Base-by-base conservation (phyloP, 92 coral and sea anemone species). In the Pocillopora grandis region DNA sequence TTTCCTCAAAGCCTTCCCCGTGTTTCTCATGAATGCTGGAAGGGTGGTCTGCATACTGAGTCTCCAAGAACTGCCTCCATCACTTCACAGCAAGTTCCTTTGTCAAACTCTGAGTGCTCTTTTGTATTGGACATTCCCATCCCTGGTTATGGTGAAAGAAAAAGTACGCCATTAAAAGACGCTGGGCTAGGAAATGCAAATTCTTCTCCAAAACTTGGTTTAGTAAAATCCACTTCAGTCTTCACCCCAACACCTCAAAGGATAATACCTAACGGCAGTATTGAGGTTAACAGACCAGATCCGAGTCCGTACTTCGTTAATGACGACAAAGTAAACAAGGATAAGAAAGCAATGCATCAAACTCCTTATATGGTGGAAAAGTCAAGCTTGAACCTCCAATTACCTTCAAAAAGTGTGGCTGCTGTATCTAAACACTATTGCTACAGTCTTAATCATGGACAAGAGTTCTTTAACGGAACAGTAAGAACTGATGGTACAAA, bases 351-450 rank as follows among this genome's bases (percentile, higher is more conserved):
- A 60, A 16, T 31, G 16, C 21, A 60, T 23, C 10, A n/a, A 56
- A 3, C 62, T 73, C 77, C 77, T 1, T 12, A 11, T 19, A 49
- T 14, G 0, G 13, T 59, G 1, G 63, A 56, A 10, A 21, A 12
- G 13, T 37, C 3, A 20, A 1, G 59, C 61, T n/a, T 11, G 12
- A 55, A 37, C 10, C 48, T 37, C 31, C 60, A 78, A 17, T 37
- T 19, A 9, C 37, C 21, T 7, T 27, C 36, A 64, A 49, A 7
- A 17, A 35, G 33, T 55, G 11, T 9, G 15, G 64, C 49, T 20
- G 19, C 81, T 77, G 16, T 36, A 69, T 59, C 70, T 37, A 69
- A 77, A 33, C 75, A 52, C 75, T 55, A 70, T 17, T 16, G 15
- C 21, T 4, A 35, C 17, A 7, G 9, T 0, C 0, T 0, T 33